Evolutionary conservation across 2,113 vertebrate species (phyloP).

Genomic region (Apodemus speciosus): DNA sequence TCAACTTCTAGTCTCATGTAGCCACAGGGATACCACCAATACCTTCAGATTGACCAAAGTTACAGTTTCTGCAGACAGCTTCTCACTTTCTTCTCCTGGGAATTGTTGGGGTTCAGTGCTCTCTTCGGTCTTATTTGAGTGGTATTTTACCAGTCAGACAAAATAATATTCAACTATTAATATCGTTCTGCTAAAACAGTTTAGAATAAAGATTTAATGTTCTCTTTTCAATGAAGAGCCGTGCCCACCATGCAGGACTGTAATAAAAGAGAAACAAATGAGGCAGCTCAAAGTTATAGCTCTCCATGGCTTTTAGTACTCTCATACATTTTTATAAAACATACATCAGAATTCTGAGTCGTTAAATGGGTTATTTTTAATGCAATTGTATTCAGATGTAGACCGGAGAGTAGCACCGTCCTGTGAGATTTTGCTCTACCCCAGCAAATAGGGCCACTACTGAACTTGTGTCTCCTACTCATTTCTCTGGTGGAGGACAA

Average conservation of each 20-base stretch:
- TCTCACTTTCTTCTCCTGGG: conserved; percentile 59
- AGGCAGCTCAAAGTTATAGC: conserved; percentile 84
- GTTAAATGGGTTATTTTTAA: conserved; percentile 80
- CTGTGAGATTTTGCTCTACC: background rate
- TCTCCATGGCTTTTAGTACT: conserved; percentile 85
- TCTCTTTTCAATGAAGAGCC: conserved; percentile 80
- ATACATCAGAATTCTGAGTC: conserved; percentile 82
- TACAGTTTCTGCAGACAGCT: conserved; percentile 68
- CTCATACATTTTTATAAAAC: conserved; percentile 87
- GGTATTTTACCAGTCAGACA: conserved; percentile 84
- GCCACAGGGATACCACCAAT: conserved; percentile 51
- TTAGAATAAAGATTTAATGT: conserved; percentile 88
- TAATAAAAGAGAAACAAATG: conserved; percentile 87
- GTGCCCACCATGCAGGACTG: conserved; percentile 80
- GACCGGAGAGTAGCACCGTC: conserved; percentile 60
- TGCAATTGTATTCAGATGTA: conserved; percentile 71
- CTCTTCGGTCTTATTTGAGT: conserved; percentile 85
- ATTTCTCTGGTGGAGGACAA: background rate
- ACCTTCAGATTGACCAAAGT: conserved; percentile 62
- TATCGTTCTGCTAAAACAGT: conserved; percentile 85
- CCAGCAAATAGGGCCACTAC: background rate
- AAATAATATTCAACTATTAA: conserved; percentile 85
- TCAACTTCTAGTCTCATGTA: background rate
- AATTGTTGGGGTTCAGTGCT: conserved; percentile 76
- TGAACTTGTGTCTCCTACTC: conserved; percentile 1